Percentiles rank a stretch among this genome's conserved stretches.
Conservation (phyloP, 2,888 invertebrate genomes). For the Leptinotarsa rubiginosa region DNA sequence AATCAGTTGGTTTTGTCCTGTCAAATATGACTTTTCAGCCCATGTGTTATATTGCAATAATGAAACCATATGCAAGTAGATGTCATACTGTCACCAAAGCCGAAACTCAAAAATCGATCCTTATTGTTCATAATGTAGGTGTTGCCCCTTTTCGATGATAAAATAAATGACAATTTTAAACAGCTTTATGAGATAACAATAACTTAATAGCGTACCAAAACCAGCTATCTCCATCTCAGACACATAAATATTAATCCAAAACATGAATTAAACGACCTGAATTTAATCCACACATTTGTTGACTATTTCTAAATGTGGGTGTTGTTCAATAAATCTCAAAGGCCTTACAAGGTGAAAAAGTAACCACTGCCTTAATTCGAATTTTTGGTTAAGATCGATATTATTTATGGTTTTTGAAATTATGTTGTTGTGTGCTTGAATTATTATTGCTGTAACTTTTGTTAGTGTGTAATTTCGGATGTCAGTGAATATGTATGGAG, state of each 20-base stretch:
- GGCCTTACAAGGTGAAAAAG: slow-evolving; percentile 31
- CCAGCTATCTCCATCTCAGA: slow-evolving; percentile 43
- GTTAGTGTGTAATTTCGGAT: neutral
- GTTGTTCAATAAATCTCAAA: slow-evolving; percentile 38
- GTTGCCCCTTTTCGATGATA: slow-evolving; percentile 35
- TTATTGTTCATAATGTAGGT: slow-evolving; percentile 22
- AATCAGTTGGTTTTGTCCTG: no score
- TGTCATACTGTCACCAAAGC: neutral
- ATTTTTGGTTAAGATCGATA: slow-evolving; percentile 19
- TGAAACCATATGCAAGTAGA: neutral
- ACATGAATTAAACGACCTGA: slow-evolving; percentile 47
- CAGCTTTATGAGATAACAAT: slow-evolving; percentile 38
- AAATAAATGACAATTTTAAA: slow-evolving; percentile 36
- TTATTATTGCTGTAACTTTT: neutral
- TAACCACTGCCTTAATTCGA: slow-evolving; percentile 21
- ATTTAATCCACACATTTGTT: slow-evolving; percentile 43
- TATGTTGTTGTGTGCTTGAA: neutral
- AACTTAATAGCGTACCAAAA: slow-evolving; percentile 37
- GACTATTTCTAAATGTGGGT: slow-evolving; percentile 36
- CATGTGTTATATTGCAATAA: neutral
- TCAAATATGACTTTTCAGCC: no score
- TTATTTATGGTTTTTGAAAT: neutral
- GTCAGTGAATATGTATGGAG: neutral
- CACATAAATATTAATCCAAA: slow-evolving; percentile 45
- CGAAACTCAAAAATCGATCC: slow-evolving; percentile 12